Evolutionary conservation across 2,797 vertebrate species (phyloP), one percentile per base, ranked within the genome.

Genomic region (Muscicapa comitata): DNA sequence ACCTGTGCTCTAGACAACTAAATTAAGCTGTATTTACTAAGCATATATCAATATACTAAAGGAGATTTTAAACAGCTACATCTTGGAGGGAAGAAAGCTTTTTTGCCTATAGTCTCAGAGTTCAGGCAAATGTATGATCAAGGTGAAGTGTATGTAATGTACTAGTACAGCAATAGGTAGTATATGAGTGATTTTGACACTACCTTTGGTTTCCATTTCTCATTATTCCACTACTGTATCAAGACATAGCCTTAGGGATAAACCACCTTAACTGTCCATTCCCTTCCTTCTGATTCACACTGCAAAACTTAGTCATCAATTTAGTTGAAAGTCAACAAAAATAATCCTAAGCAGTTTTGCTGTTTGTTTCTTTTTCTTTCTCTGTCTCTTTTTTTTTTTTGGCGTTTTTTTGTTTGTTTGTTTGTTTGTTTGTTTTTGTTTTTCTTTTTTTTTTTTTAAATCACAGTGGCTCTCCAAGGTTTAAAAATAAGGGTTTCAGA

Each of bases 1-100:
- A 47, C 4, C 2, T 38, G 5, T 66, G 33, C 16, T 66, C 16
- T 62, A 42, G 51, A 80, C 26, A 43, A 21, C 6, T 75, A 33
- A 70, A 51, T 17, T 45, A 59, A 83, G 7, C 12, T 51, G n/a
- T 31, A 18, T 58, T 76, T 65, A 45, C 20, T 40, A 45, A 35
- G 45, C 14, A 35, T 16, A 11, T 45, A 7, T 17, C 79, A 40
- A 51, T 31, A 43, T 38, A 4, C 2, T 70, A 20, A 79, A 65
- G 28, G 8, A 77, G 10, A 59, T 5, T 51, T 63, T 42, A 71
- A 59, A 57, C 45, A 26, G 10, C 23, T 26, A 1, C 29, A 38
- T 57, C 1, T 51, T 48, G 33, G 31, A 54, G 6, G 7, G 2
- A 33, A 33, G 18, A 48, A 42, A 26, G 1, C 0, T 3, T 14